Evolutionary conservation across 2,113 vertebrate genomes (phyloP).

Genomic region (Anthoscopus minutus): DNA sequence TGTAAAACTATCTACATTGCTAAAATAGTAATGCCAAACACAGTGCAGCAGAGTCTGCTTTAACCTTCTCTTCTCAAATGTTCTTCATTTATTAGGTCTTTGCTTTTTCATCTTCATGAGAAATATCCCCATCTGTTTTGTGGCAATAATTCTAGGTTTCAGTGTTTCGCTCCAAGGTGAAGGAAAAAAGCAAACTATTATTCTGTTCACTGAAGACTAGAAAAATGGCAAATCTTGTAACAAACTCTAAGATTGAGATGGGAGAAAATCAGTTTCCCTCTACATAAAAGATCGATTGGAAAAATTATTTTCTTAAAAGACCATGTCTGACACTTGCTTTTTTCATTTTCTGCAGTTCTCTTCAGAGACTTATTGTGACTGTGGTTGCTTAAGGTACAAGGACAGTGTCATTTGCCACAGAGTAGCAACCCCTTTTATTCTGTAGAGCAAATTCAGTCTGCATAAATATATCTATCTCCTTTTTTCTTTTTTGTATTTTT

Average conservation of each 20-base stretch:
- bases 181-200: conserved; percentile 14
- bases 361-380: not conserved
- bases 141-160: conserved; percentile 7
- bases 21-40: not conserved
- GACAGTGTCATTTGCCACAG: not conserved
- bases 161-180: conserved; percentile 33
- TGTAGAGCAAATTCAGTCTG: not conserved
- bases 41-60: not conserved
- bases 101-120: conserved; percentile 12
- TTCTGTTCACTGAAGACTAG: conserved; percentile 11
- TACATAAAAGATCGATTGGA: not conserved
- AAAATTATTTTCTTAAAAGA: conserved; percentile 20
- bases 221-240: conserved; percentile 12
- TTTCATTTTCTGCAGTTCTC: not conserved
- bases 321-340: not conserved
- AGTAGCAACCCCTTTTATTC: not conserved
- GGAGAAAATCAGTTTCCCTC: not conserved
- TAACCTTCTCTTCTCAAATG: conserved; percentile 14
- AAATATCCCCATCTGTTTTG: conserved; percentile 32
- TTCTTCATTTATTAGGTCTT: conserved; percentile 16
- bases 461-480: not conserved
- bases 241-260: not conserved
- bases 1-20: not conserved
- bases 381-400: not conserved
- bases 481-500: not conserved